Evolutionary conservation across 2,113 vertebrate species (phyloP).

Genomic region (Myodes glareolus): DNA sequence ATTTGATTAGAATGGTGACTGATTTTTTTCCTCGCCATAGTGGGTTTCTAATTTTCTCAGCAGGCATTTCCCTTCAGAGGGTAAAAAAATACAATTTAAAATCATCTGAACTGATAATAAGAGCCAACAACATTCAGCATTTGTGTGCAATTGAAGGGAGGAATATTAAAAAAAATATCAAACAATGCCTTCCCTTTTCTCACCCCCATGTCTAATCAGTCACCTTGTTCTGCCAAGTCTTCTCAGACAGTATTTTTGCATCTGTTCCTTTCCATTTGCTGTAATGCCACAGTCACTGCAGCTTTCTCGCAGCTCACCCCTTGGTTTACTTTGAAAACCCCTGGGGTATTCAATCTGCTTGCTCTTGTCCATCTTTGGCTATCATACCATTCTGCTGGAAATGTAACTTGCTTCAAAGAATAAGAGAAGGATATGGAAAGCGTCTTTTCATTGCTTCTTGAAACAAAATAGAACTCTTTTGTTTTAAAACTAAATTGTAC

Average conservation of each 20-base stretch:
- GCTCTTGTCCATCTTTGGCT: not conserved
- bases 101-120: conserved; percentile 33
- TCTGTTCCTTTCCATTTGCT: conserved; percentile 58
- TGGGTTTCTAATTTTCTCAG: not conserved
- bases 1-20: not conserved
- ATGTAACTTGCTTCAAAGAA: not conserved
- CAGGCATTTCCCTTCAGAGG: not conserved
- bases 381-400: not conserved
- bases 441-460: not conserved
- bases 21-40: not conserved
- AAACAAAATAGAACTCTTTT: not conserved
- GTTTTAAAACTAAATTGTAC: not conserved
- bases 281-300: not conserved
- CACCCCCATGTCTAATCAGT: not conserved
- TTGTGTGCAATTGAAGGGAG: not conserved
- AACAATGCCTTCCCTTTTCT: conserved; percentile 49
- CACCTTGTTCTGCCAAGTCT: conserved; percentile 4
- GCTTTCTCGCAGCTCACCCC: not conserved
- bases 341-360: conserved; percentile 21
- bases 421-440: not conserved
- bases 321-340: not conserved
- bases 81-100: conserved; percentile 17
- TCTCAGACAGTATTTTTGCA: not conserved
- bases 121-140: not conserved
- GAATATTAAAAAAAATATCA: not conserved